Base-by-base conservation (phyloP, 1,140 invertebrate species). In the Meteorus sp. region DNA sequence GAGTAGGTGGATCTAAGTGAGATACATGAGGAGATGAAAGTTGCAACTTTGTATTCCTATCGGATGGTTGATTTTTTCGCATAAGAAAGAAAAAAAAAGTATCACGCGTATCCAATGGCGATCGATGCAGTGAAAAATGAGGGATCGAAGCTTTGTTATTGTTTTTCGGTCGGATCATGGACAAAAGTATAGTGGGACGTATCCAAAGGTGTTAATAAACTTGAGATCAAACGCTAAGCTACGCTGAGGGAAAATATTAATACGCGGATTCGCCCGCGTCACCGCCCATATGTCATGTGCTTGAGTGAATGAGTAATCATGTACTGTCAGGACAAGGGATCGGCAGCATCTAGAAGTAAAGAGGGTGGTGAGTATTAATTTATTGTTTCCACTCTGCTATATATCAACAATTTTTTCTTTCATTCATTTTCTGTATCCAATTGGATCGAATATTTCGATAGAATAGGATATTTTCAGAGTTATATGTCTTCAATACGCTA, bases 291-390 rank as follows among this genome's bases (percentile, higher is more conserved):
- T 63, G 64, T 61, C 44, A 62, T 64, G 65, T 62, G 52, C 62
- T 23, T 55, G 35, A 63, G 60, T 53, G 58, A 66, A 66, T 63
- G 56, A 68, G 31, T 66, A 66, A 68, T 61, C 54, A 68, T 68
- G 66, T 68, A 66, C 59, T 68, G 62, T 56, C 66, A 62, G 56
- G 66, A 68, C 47, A 68, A 68, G 56, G 55, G 59, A 54, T 61
- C 63, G 27, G 41, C 60, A 23, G 51, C 64, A 15, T 64, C 62
- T 11, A 68, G 66, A 45, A 62, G 56, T 61, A 68, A 68, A 62
- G 66, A 68, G 54, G 64, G 66, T 66, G 58, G 59, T 58, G 25
- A 44, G 56, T 58, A 39, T 41, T 43, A 48, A 22, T 52, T 27
- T 5, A 27, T 27, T 27, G 7, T 27, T 27, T 48, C 8, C 13